Evolutionary conservation across 2,888 invertebrate species (phyloP), one percentile per base, ranked within the genome.

Genomic region (Sussaba pulchella): DNA sequence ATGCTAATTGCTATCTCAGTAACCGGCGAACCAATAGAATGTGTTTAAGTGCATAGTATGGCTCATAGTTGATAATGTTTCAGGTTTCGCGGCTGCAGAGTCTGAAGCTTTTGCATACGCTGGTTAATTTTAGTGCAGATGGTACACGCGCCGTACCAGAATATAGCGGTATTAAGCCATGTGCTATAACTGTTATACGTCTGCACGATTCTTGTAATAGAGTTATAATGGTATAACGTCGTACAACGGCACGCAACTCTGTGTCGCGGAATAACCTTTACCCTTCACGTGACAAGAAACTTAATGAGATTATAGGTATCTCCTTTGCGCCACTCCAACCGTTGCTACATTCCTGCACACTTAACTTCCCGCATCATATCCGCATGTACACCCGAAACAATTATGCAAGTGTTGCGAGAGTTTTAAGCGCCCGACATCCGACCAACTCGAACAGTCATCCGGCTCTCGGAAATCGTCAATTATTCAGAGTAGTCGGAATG

Each of bases 271-370:
- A 66, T 80, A 76, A 80, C 80, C 80, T 72, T 72, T 80, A 72
- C 54, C 54, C 76, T 67, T 69, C 76, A 67, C 45, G 52, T 63
- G 76, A 80, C 80, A 76, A 67, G 66, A 67, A 80, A 76, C 45
- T 61, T 76, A 80, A 80, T 76, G 67, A 54, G 71, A 76, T 76
- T 76, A 80, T 45, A 66, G 80, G 76, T 80, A 80, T 76, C 80
- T 76, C 61, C 61, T 72, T 66, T 45, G 54, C 66, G 66, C 59
- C 71, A 76, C 67, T 75, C 75, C 75, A 76, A 80, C 71, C 71
- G 71, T 67, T 59, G 41, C 45, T 36, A 43, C 39, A 59, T 66
- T 74, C 50, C 57, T 41, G 59, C 59, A 67, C 67, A 72, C 79
- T 80, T 71, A 75, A 80, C 79, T 80, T 57, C 50, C 67, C 61